Evolutionary conservation across 2,888 invertebrate species (phyloP).

Genomic region (Drosophila robusta): DNA sequence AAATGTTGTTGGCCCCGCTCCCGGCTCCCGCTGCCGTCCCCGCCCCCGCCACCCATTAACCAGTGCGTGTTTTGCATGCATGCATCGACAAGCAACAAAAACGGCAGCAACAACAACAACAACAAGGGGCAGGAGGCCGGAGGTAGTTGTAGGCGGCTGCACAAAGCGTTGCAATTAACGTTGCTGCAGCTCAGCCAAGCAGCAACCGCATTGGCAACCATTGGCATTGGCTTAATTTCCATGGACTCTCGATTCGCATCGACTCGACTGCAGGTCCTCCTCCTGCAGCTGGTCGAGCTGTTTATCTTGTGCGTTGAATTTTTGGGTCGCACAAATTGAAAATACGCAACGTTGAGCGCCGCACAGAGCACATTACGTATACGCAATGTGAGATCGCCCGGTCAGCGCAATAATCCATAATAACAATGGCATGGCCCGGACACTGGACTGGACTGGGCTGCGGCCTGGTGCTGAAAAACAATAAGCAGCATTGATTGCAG

Average conservation of each 20-base stretch:
- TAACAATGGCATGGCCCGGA: conserved; percentile 58
- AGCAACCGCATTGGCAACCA: conserved; percentile 66
- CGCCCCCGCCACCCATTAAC: conserved; percentile 6
- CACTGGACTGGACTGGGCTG: not conserved
- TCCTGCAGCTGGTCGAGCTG: conserved; percentile 41
- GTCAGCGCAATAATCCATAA: conserved; percentile 68
- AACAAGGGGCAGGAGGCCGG: conserved; percentile 1
- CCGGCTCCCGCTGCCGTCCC: not conserved
- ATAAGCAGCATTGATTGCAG: conserved; percentile 65
- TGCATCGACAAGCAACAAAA: conserved; percentile 47
- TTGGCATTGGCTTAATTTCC: conserved; percentile 78
- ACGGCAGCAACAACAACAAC: conserved; percentile 13
- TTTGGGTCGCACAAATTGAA: conserved; percentile 63
- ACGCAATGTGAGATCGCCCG: conserved; percentile 51
- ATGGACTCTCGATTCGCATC: conserved; percentile 51
- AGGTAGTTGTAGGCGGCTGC: conserved; percentile 45
- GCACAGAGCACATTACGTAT: conserved; percentile 44
- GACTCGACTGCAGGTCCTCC: conserved; percentile 19
- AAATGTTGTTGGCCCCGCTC: conserved; percentile 41
- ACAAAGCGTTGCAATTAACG: conserved; percentile 78
- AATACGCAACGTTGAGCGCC: conserved; percentile 64
- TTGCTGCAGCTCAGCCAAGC: conserved; percentile 70
- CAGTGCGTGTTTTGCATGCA: conserved; percentile 61
- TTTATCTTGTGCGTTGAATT: conserved; percentile 71
- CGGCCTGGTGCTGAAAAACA: conserved; percentile 46